Conservation (phyloP, 2,113 vertebrate species). For the Leptosomus discolor region DNA sequence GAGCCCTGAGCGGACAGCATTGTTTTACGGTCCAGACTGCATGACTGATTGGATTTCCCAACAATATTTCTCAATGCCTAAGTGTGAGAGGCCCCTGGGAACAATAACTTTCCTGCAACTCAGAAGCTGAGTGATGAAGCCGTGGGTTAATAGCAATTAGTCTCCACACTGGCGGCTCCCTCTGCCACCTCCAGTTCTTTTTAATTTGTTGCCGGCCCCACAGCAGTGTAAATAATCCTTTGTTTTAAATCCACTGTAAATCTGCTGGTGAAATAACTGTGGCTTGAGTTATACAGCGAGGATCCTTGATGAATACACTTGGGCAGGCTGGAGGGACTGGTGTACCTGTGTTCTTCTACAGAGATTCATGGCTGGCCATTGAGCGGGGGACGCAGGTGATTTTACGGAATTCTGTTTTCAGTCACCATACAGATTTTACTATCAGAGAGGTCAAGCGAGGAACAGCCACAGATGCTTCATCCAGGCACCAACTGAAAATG, state of each 20-base stretch:
- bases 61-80: constrained; percentile 3
- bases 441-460: constrained; percentile 15
- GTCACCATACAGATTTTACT: constrained; percentile 47
- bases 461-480: constrained; percentile 10
- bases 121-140: constrained; percentile 4
- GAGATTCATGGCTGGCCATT: constrained; percentile 7
- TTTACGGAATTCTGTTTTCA: constrained; percentile 34
- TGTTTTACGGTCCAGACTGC: constrained; percentile 24
- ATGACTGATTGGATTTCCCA: constrained; percentile 34
- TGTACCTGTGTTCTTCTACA: neutral
- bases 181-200: neutral
- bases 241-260: constrained; percentile 10
- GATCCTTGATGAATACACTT: neutral
- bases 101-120: constrained; percentile 22
- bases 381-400: neutral
- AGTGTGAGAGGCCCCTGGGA: constrained; percentile 31
- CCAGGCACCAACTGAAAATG: neutral
- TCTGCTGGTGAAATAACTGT: neutral
- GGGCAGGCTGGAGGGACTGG: neutral
- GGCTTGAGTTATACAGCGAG: neutral
- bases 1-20: neutral
- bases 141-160: constrained; percentile 45
- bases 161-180: constrained; percentile 42
- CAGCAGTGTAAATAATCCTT: constrained; percentile 28
- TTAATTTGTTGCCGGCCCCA: neutral